Evolutionary conservation across 35 echinoderm and acorn worm species (phyloP), one percentile per base, ranked within the genome.

Genomic region (Amphiura filiformis): DNA sequence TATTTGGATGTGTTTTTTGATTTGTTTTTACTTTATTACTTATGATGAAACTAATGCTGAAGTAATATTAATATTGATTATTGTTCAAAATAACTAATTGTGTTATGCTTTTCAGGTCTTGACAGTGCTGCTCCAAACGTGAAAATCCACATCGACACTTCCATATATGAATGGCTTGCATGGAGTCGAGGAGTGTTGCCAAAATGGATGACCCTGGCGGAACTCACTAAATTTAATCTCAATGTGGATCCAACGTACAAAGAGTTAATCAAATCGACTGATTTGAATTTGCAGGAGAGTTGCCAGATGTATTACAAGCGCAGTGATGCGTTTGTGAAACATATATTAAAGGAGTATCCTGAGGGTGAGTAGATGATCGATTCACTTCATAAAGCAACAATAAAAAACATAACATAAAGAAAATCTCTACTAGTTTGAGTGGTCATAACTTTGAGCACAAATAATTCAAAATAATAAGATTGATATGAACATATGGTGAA

Each of bases 141-240:
- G 0, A 99, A 95, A 61, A 93, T 99, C 39, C 39, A 88, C 12
- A 56, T 99, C 0, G 96, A 99, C 57, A 91, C 93, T 0, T 79
- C 85, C 1, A 35, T 99, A 28, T 99, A 95, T 89, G 96, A 99
- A 84, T 99, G 96, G 96, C 80, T 99, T n/a, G 96, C 96, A 4
- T 99, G 96, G 96, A 88, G 91, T 65, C 89, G 91, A 42, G 90
- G 86, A 12, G 87, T 88, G 20, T 57, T 94, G 7, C 96, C 96
- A 18, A 99, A 99, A 34, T 99, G 96, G 96, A 65, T 99, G 34
- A 78, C 96, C 20, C 83, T 82, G n/a, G 75, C 82, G 28, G 96
- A 99, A 36, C 34, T 94, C 33, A 84, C 87, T 17, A 80, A 90
- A 23, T 94, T 92, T 75, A 90, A 88, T 31, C 85, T 99, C 2